Evolutionary conservation across 2,113 vertebrate genomes (phyloP).

Genomic region (Myodes glareolus): DNA sequence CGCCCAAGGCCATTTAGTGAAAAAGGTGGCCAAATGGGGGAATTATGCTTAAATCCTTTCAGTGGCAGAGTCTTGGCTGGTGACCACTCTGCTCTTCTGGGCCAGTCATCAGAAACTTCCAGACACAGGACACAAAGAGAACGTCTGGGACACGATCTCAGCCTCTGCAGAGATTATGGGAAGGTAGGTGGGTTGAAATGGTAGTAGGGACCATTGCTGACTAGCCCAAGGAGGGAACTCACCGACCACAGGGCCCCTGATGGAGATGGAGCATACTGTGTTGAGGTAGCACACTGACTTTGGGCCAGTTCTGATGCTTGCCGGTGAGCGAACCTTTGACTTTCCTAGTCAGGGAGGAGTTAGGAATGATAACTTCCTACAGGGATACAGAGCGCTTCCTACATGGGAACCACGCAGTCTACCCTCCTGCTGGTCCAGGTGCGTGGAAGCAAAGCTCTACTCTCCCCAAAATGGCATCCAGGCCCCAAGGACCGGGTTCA

Average conservation of each 20-base stretch:
- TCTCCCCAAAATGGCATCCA: background rate
- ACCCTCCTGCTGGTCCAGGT: too few species aligned
- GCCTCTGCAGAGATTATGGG: background rate
- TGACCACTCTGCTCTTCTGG: background rate
- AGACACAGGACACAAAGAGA: background rate
- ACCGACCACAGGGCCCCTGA: background rate
- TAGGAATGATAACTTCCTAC: background rate
- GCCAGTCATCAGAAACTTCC: background rate
- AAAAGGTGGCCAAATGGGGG: background rate
- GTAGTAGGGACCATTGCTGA: background rate
- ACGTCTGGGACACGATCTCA: fast-evolving
- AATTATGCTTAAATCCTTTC: background rate
- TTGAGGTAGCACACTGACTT: fast-evolving
- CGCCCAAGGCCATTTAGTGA: background rate
- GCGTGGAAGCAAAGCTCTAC: background rate
- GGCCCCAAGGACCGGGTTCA: background rate
- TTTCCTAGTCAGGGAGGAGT: fast-evolving
- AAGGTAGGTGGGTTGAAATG: background rate
- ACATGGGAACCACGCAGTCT: fast-evolving
- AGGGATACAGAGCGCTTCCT: background rate
- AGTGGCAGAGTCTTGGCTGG: background rate
- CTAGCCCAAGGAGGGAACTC: background rate
- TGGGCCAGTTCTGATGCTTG: too few species aligned
- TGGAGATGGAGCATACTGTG: fast-evolving
- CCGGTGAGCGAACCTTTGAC: background rate